Conservation (phyloP, 2,113 vertebrate genomes). For the Lates calcarifer region DNA sequence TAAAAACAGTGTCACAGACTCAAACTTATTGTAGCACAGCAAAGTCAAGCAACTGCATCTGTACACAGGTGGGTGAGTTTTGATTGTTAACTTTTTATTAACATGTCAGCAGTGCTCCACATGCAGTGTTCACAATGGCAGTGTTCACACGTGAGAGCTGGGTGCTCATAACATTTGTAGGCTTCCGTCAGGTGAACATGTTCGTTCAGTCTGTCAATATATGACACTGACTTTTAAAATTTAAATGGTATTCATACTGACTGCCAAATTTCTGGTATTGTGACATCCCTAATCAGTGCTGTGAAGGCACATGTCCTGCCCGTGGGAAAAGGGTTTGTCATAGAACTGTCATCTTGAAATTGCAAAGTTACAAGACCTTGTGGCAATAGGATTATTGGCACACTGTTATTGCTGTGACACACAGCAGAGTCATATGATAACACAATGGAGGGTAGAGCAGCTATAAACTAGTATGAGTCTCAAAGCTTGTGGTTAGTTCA, state of each 20-base stretch:
- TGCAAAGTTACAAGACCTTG: slow-evolving; percentile 5
- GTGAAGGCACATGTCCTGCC: not conserved
- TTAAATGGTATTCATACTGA: not conserved
- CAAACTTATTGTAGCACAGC: no score
- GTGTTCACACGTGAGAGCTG: no score
- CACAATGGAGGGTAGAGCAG: not conserved
- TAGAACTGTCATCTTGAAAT: not conserved
- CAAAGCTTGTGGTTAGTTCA: not conserved
- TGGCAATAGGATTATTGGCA: not conserved
- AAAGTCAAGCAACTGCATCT: no score
- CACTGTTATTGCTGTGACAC: slow-evolving; percentile 32
- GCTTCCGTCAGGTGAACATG: no score
- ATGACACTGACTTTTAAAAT: not conserved
- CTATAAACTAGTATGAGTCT: not conserved
- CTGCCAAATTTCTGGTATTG: not conserved
- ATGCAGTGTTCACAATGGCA: no score
- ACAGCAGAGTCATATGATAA: slow-evolving; percentile 14
- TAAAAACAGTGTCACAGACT: no score
- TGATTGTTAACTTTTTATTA: no score
- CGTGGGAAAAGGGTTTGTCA: not conserved
- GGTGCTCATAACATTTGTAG: no score
- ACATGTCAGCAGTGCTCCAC: no score
- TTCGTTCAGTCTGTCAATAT: not conserved
- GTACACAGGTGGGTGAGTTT: no score
- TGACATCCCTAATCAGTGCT: not conserved